Evolutionary conservation across 1,140 invertebrate species (phyloP).

Genomic region (Drosophila nasuta): DNA sequence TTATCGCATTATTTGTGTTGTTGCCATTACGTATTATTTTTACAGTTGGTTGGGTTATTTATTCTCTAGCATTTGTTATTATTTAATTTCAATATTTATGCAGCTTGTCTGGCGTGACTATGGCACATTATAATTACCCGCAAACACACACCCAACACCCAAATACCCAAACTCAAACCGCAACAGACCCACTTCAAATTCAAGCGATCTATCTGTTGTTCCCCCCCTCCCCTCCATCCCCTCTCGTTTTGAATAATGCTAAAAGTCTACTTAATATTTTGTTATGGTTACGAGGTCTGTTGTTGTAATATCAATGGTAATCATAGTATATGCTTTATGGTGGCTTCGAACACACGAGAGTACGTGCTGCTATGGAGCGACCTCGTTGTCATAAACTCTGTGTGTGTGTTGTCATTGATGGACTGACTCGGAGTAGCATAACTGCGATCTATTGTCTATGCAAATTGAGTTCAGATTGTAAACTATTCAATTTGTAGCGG

Average conservation of each 20-base stretch:
- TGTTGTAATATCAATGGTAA: slow-evolving; percentile 12
- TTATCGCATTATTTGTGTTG: slow-evolving; percentile 26
- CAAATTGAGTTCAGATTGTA: slow-evolving; percentile 18
- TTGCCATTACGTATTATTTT: slow-evolving; percentile 75
- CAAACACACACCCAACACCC: slow-evolving; percentile 18
- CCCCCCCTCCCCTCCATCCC: not conserved
- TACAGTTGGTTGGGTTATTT: slow-evolving; percentile 73
- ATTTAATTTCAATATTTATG: slow-evolving; percentile 83
- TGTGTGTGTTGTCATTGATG: slow-evolving; percentile 15
- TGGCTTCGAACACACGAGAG: slow-evolving; percentile 5
- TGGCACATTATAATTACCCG: slow-evolving; percentile 75
- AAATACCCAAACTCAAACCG: not conserved
- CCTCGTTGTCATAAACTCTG: slow-evolving; percentile 46
- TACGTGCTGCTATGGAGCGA: slow-evolving; percentile 68
- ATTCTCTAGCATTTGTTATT: slow-evolving; percentile 73
- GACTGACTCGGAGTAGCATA: slow-evolving; percentile 25
- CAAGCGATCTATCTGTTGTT: not conserved
- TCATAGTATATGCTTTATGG: slow-evolving; percentile 31
- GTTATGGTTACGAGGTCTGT: slow-evolving; percentile 50
- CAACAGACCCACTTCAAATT: slow-evolving; percentile 8
- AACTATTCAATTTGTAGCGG: slow-evolving; percentile 13
- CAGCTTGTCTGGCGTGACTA: slow-evolving; percentile 79
- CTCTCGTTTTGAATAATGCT: slow-evolving; percentile 22
- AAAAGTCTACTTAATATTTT: slow-evolving; percentile 64
- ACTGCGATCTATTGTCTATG: slow-evolving; percentile 29